Base-by-base conservation (phyloP, 2,888 invertebrate genomes). In the Griposia aprilina region DNA sequence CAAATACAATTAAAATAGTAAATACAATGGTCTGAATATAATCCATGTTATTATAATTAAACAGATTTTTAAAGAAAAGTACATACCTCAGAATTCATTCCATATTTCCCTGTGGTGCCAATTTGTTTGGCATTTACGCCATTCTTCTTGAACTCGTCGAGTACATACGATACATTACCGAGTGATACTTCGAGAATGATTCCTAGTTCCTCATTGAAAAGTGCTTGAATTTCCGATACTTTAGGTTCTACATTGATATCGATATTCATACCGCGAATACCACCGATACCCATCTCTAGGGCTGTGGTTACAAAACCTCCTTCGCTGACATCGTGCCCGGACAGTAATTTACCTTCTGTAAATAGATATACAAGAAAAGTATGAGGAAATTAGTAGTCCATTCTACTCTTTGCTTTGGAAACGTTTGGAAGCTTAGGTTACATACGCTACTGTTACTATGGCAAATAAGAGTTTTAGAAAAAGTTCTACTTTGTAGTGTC, bases 241-340 rank as follows among this genome's bases (percentile, higher is more conserved):
- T 91, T 90, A 59, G 93, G 93, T 79, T 90, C 93, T 2, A 91
- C 93, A 78, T 94, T 93, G 30, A 98, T 91, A 84, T 98, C 97
- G 0, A 98, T 93, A 26, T 97, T 95, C 26, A 99, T 90, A 1
- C 99, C 99, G 87, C 98, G 97, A 78, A 99, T 96, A 59, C 99
- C 99, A 77, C 98, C 99, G 92, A 99, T 99, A n/a, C 98, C 98
- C 99, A 99, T 99, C 96, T 99, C 99, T 79, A 99, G 92, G 0
- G 99, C 94, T 88, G 99, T 98, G 0, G 98, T 98, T 63, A 99
- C 97, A 55, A 99, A 97, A 52, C 99, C 99, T 41, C 99, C 99
- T 96, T 99, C 99, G 92, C 99, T 99, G 10, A 99, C 97, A 94
- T 99, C 99, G 93, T 99, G 99, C 0, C 99, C 99, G 10, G 99